Evolutionary conservation across 1,140 invertebrate species (phyloP), one percentile per base, ranked within the genome.

Genomic region (Drosophila sulfurigaster): DNA sequence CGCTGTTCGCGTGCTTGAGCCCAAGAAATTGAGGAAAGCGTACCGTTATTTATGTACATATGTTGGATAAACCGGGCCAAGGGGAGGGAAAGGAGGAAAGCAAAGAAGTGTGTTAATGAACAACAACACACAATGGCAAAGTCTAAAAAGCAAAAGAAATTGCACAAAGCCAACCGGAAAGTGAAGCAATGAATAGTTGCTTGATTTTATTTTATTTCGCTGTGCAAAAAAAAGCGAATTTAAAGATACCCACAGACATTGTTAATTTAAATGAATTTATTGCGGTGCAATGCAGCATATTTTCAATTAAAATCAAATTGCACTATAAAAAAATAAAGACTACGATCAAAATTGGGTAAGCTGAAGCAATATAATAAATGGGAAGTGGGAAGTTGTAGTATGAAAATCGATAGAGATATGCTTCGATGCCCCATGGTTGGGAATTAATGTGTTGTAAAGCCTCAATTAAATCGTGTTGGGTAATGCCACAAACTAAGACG

Each of bases 91-190:
- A 13, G 28, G 30, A 25, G 38, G n/a, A 43, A 52, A 20, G 46
- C 58, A 62, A 71, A 67, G 77, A 87, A 87, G 79, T 86, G 82
- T 86, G 82, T 82, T 86, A 87, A 82, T 86, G 75, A 82, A 86
- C 78, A 75, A 16, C 51, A 71, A 71, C 45, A 66, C 58, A 71
- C 43, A 77, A 79, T 20, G n/a, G 46, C 46, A 70, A 62, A 72
- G 41, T 15, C 74, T 30, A 38, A 38, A 38, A 38, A 38, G 35
- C 16, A 45, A 71, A 71, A 64, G 59, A 71, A 72, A 72, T 72
- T 64, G 70, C 70, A 73, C 46, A 20, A 80, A 71, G 66, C 75
- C 75, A 81, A 71, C 78, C 82, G 82, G 82, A 86, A 85, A 86
- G 75, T 75, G 68, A 85, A 65, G 64, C 81, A 60, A 77, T 57